phyloP scores from a whole-genome alignment of 2,113 vertebrate genomes.

The Orycteropus afer region DNA sequence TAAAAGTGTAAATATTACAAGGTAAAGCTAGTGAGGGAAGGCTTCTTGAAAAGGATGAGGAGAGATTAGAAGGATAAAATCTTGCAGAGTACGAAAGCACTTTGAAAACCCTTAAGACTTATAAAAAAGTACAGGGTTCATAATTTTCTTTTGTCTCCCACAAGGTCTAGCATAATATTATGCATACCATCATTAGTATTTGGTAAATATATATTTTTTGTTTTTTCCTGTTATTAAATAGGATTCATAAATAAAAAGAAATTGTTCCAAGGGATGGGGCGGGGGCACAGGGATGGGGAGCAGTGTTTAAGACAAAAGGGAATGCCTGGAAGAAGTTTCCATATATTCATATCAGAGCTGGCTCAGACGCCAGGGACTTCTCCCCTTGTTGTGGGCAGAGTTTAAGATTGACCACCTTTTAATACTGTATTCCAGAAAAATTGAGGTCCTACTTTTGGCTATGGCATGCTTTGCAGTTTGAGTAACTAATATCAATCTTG shows the following conservation, averaged over 20 bases:
- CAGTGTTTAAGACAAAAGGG: neutral
- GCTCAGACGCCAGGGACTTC: neutral
- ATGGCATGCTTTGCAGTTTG: neutral
- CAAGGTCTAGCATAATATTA: neutral
- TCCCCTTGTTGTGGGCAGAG: neutral
- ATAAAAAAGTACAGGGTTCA: neutral
- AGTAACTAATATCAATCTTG: neutral
- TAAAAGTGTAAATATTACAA: neutral
- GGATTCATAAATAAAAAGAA: conserved; percentile 17
- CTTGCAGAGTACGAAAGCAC: neutral
- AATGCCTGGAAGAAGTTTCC: neutral
- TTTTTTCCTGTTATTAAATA: neutral
- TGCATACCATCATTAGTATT: neutral
- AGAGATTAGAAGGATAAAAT: neutral
- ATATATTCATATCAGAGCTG: neutral
- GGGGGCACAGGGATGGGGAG: no score
- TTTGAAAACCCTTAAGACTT: neutral
- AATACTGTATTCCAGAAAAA: neutral
- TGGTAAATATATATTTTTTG: neutral
- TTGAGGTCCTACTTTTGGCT: neutral
- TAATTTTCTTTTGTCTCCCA: neutral
- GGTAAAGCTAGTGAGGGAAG: neutral
- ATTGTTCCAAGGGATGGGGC: neutral
- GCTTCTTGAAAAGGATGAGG: neutral
- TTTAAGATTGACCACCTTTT: neutral